Conservation (phyloP, 2,113 vertebrate species). For the Peromyscus californicus region DNA sequence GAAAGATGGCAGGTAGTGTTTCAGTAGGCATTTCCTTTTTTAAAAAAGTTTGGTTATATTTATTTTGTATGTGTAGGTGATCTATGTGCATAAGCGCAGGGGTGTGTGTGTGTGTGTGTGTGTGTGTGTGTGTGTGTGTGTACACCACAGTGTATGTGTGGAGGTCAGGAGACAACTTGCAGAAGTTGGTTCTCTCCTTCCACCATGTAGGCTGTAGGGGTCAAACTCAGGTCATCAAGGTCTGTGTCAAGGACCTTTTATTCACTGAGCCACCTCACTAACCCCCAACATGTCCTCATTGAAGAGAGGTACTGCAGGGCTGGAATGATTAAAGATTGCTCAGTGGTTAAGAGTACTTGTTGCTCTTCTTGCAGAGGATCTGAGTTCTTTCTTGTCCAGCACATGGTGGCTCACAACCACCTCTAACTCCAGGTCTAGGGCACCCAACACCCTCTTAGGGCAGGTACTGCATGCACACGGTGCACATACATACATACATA, state of each 20-base stretch:
- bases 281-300: background rate
- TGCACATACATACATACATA: no score
- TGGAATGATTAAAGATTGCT: background rate
- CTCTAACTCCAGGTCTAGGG: background rate
- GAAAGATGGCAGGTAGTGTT: background rate
- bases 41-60: background rate
- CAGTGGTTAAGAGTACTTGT: background rate
- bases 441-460: background rate
- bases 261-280: background rate
- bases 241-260: background rate
- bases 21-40: background rate
- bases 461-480: background rate
- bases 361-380: background rate
- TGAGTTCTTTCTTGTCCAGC: background rate
- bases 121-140: no score
- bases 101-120: no score
- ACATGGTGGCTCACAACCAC: background rate
- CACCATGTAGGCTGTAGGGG: background rate
- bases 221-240: background rate
- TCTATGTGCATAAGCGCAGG: background rate
- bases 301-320: background rate
- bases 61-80: background rate
- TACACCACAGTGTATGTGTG: background rate
- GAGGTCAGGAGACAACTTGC: background rate
- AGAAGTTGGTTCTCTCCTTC: background rate